Evolutionary conservation across 2,888 invertebrate species (phyloP), one percentile per base, ranked within the genome.

Genomic region (Philaethria dido): DNA sequence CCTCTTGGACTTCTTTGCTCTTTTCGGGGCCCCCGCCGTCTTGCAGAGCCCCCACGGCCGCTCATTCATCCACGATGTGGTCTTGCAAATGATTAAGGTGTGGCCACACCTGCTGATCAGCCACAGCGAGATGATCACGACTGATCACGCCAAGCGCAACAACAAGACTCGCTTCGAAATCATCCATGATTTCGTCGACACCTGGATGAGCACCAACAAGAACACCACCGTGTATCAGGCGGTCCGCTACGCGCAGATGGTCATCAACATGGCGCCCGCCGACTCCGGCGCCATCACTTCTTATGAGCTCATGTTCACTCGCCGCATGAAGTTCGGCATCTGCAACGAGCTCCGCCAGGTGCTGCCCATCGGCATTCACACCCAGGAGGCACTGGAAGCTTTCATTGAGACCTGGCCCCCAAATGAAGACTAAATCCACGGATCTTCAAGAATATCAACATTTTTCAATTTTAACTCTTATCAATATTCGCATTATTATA

Each of bases 1-100:
- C n/a, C 39, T 55, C 6, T n/a, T 57, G 11, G 57, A 57, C 18
- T 42, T 57, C 4, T 57, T 57, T 42, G 39, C 57, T 3, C 22
- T 42, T 0, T 4, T 57, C n/a, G 57, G 57, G 0, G 57, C 57
- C 0, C 57, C 57, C n/a, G 22, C 22, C n/a, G 39, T 57, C n/a
- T 11, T 57, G 0, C 57, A 57, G n/a, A 42, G 39, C 57, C 20
- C 22, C 1, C n/a, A 42, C 3, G 42, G 42, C 1, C 22, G 22
- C 3, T 3, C 3, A 3, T 57, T 57, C n/a, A 39, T 57, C 4
- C n/a, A 22, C 8, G 20, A 39, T 1, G 20, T 57, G 0, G 39
- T 57, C 8, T 0, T 22, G 22, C 8, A 20, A 2, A 57, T 57
- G 22, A 42, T 11, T 9, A 11, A 3, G 6, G 20, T 42, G 4